These are phyloP conservation scores for Drosophila setosimentum DNA, from an alignment of 2,888 invertebrate species.

Conservation along the genomic window DNA sequence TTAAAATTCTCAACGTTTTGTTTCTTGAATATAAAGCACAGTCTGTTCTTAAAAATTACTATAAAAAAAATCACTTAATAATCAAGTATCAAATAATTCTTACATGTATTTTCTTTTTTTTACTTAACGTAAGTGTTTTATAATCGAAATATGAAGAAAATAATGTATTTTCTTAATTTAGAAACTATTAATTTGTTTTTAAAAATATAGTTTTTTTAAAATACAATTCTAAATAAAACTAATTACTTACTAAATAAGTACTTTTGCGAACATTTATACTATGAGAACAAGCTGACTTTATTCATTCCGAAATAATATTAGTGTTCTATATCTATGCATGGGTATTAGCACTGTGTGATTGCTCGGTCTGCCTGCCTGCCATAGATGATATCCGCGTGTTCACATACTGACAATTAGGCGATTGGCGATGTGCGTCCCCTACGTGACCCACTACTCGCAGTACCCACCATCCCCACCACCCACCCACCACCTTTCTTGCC, in stretches of 20 bases:
- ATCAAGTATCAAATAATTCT: neutral
- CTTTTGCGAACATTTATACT: neutral
- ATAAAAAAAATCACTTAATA: neutral
- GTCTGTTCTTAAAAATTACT: neutral
- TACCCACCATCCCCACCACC: neutral
- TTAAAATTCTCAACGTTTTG: neutral
- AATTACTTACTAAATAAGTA: neutral
- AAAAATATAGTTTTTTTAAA: neutral
- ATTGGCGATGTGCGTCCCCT: conserved; percentile 48
- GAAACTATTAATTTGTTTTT: neutral
- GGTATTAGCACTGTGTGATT: conserved; percentile 30
- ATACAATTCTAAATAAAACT: neutral
- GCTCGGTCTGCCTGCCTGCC: conserved; percentile 26
- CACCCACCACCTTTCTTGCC: neutral
- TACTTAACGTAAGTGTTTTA: neutral
- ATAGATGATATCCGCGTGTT: conserved; percentile 71
- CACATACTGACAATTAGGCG: conserved; percentile 65
- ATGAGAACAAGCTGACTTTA: neutral
- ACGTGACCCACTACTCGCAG: conserved; percentile 49
- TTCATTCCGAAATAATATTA: neutral
- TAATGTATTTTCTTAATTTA: neutral
- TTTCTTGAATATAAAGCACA: neutral
- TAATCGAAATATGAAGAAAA: neutral
- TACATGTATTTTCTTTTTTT: neutral
- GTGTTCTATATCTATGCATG: conserved; percentile 2